Evolutionary conservation across 2,113 vertebrate genomes (phyloP), one percentile per base, ranked within the genome.

Genomic region (Saguinus imperator): DNA sequence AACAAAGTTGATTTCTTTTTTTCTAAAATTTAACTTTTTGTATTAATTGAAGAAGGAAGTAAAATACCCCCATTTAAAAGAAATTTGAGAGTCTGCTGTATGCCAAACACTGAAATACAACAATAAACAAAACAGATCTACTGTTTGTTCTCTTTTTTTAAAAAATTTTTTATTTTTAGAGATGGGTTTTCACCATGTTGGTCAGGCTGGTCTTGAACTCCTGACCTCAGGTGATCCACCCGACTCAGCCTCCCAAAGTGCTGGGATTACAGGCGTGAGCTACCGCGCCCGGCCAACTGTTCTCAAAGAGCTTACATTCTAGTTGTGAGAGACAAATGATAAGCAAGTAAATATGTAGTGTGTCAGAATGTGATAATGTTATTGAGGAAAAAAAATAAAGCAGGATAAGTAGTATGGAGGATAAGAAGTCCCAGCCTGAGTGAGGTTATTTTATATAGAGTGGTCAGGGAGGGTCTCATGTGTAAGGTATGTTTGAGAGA

Each of bases 21-120:
- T 92, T 91, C 27, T 91, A 76, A 93, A 83, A 52, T 92, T 76
- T 83, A 87, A 90, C 75, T 88, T 68, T 88, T 89, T 84, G 16
- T 50, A 73, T 85, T 96, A 7, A 37, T 87, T 84, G 76, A 76
- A 84, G 76, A 89, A 83, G 12, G 70, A 89, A 83, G 16, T 86
- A 66, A 93, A 91, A 87, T 32, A 27, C 95, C 75, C 91, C 94
- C 8, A 50, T 76, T 94, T 18, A 52, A 75, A 91, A 86, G 45
- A 91, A 87, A 88, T 64, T 72, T n/a, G 57, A 92, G 83, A 89
- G 17, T 55, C 48, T 95, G 64, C 32, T 52, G 1, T 72, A 48
- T 90, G 81, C n/a, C 13, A 40, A 72, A 32, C 11, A 11, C 32
- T 94, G 29, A 40, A 40, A 3, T 93, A 79, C 20, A 88, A 13